Conservation (phyloP, 2,888 invertebrate species). For the Osedax frankpressi region DNA sequence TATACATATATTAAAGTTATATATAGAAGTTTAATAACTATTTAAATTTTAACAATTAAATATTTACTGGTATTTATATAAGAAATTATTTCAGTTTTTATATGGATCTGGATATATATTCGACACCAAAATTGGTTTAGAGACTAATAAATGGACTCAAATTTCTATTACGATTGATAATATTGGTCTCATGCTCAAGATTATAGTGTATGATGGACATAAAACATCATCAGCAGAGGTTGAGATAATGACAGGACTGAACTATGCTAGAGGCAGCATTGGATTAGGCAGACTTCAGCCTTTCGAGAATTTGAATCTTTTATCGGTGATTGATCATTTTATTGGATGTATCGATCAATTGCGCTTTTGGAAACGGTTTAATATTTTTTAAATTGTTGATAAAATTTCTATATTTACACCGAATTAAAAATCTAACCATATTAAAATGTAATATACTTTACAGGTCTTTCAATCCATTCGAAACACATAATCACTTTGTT, state of each 20-base stretch:
- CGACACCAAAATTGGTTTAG: slow-evolving; percentile 22
- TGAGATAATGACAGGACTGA: background rate
- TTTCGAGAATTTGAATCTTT: slow-evolving; percentile 13
- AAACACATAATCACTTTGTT: slow-evolving; percentile 13
- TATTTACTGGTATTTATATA: background rate
- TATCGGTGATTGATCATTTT: slow-evolving; percentile 16
- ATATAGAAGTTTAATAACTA: background rate
- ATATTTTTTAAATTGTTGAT: slow-evolving; percentile 3
- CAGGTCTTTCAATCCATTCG: slow-evolving; percentile 13
- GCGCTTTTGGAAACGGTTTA: slow-evolving; percentile 27
- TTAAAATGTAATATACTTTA: background rate
- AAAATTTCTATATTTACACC: too few species aligned
- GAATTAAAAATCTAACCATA: too few species aligned
- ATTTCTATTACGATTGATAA: slow-evolving; percentile 21
- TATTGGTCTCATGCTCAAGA: background rate
- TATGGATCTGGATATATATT: background rate
- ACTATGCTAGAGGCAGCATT: slow-evolving; percentile 19
- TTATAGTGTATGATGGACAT: slow-evolving; percentile 13
- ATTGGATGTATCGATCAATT: slow-evolving; percentile 29
- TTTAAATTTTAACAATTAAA: too few species aligned
- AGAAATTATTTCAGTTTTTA: background rate
- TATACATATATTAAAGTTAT: background rate
- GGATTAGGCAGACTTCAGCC: slow-evolving; percentile 28
- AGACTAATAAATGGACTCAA: slow-evolving; percentile 25
- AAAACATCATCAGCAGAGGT: background rate